phyloP scores from a whole-genome alignment of 2,113 vertebrate genomes.

The Phrynocephalus versicolor region DNA sequence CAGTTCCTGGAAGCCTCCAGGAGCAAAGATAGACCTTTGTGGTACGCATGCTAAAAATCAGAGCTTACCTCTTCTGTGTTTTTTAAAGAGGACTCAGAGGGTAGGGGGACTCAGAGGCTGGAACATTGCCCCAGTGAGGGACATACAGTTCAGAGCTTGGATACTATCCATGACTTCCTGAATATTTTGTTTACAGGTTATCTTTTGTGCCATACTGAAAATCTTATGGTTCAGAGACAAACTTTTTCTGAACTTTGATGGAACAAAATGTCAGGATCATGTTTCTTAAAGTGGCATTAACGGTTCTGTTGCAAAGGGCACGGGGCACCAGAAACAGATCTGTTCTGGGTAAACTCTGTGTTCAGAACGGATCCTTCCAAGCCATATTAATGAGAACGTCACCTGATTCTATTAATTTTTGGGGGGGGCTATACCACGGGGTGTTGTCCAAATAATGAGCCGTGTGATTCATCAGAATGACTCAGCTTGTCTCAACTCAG shows the following conservation, averaged over 20 bases:
- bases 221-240: neutral
- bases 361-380: conserved; percentile 6
- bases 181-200: neutral
- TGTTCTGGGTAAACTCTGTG: conserved; percentile 17
- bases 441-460: conserved; percentile 47
- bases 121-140: too few relatives aligned
- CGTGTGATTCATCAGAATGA: conserved; percentile 66
- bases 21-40: too few relatives aligned
- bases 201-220: neutral
- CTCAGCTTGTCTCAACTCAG: conserved; percentile 54
- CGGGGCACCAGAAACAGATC: conserved; percentile 27
- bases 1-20: too few relatives aligned
- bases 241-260: neutral
- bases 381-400: neutral
- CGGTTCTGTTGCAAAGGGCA: conserved; percentile 2
- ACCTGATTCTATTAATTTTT: conserved; percentile 45
- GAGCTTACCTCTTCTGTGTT: too few relatives aligned
- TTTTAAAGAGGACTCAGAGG: too few relatives aligned
- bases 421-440: conserved; percentile 22
- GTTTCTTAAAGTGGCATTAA: neutral
- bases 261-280: neutral
- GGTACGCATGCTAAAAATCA: too few relatives aligned
- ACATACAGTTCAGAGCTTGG: too few relatives aligned
- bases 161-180: neutral
- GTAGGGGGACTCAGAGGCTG: too few relatives aligned